Base-by-base conservation (phyloP, 2,113 vertebrate genomes). In the Alces alces region DNA sequence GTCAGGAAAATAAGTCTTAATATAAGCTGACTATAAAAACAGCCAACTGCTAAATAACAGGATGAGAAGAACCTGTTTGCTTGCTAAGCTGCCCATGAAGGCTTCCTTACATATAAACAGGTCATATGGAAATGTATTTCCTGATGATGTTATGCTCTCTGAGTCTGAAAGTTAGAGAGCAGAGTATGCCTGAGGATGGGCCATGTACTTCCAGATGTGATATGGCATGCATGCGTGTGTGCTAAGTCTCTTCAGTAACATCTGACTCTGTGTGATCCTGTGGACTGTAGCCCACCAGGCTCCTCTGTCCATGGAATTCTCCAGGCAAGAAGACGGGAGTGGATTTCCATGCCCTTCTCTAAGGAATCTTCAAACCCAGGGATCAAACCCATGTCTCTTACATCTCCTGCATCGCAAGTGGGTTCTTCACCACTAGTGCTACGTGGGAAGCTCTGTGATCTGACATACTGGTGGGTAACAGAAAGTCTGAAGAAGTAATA, bases 41-140 rank as follows among this genome's bases (percentile, higher is more conserved):
- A 97, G 76, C 27, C 66, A 96, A 79, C 43, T 90, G 85, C 21
- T 86, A 55, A 97, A 52, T 61, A 97, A 96, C 54, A 97, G 96
- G 89, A 91, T 70, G 86, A 93, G 47, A 83, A 94, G 57, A 55
- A 61, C 43, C 33, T 66, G 93, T 88, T 12, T 73, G 28, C 79
- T 66, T 93, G 91, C 23, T 82, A 85, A 45, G 39, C 80, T 64
- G 54, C 92, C 85, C 47, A 17, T 10, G 36, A 95, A 97, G 66
- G 58, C 52, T 96, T 96, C 90, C 85, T 97, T 88, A 79, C 11
- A 28, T 76, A 82, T 47, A 78, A 96, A 96, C n/a, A 93, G 52
- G 93, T 94, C 50, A 78, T 30, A 88, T 7, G 57, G 90, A 91
- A 82, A 96, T 78, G 91, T 52, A 87, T 84, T 97, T 95, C 70